A percentile compares a stretch with the other conserved stretches of the same genome.
These are phyloP conservation scores for Hiodon tergisus DNA, from an alignment of 2,113 vertebrate species.

Conservation along the genomic window DNA sequence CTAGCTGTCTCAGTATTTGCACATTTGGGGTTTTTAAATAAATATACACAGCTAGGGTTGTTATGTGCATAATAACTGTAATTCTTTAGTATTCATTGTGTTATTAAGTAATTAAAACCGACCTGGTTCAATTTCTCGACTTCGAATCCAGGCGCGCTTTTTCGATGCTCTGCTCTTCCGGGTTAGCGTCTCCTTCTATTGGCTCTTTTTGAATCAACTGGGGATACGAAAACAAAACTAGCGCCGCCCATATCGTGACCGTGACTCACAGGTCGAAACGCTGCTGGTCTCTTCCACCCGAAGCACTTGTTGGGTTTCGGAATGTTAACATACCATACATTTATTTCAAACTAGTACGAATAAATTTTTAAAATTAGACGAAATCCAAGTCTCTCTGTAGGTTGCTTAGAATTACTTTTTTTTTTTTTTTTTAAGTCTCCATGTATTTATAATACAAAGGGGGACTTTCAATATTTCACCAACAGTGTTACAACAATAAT, in stretches of 20 bases:
- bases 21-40: too few relatives aligned
- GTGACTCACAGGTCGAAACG: background rate
- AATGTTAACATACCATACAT: too few relatives aligned
- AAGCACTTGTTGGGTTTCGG: too few relatives aligned
- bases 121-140: conserved; percentile 30
- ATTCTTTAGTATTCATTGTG: background rate
- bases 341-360: too few relatives aligned
- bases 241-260: background rate
- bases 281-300: too few relatives aligned
- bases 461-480: background rate
- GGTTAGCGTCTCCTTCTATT: conserved; percentile 40
- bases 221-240: background rate
- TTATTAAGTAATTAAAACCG: conserved; percentile 11
- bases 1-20: too few relatives aligned
- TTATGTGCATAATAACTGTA: too few relatives aligned
- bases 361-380: too few relatives aligned
- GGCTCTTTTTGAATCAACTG: conserved; percentile 30
- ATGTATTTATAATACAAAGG: background rate
- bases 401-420: too few relatives aligned
- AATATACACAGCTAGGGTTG: too few relatives aligned
- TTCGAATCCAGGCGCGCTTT: conserved; percentile 58
- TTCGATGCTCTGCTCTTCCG: conserved; percentile 43
- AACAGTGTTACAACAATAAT: background rate
- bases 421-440: too few relatives aligned
- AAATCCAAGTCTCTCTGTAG: too few relatives aligned